Percentiles rank a stretch among this genome's conserved stretches.
Evolutionary conservation across 1,140 invertebrate species (phyloP).

Genomic region (Rhizoglyphus robini): DNA sequence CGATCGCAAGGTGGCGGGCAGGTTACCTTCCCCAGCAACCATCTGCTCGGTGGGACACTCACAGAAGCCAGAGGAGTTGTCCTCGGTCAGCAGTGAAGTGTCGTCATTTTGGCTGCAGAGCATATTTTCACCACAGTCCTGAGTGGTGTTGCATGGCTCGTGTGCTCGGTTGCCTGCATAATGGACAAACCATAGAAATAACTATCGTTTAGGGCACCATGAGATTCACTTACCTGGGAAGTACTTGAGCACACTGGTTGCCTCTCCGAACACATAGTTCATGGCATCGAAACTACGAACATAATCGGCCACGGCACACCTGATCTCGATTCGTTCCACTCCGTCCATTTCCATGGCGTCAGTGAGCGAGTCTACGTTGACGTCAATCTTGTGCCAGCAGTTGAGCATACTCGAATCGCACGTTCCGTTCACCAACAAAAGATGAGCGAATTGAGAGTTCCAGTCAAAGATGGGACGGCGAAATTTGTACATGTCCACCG

Average conservation of each 20-base stretch:
- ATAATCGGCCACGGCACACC: slow-evolving; percentile 2
- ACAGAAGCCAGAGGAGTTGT: neutral
- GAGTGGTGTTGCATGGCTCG: neutral
- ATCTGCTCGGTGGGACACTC: neutral
- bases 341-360: neutral
- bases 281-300: neutral
- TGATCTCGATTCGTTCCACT: slow-evolving; percentile 1
- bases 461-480: slow-evolving; percentile 7
- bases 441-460: neutral
- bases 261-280: neutral
- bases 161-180: neutral
- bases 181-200: neutral
- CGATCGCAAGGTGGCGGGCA: neutral
- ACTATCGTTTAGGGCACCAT: neutral
- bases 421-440: neutral
- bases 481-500: neutral
- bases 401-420: neutral
- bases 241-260: neutral
- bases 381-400: slow-evolving; percentile 3
- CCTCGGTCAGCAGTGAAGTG: neutral
- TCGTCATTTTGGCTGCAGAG: neutral
- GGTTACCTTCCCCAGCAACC: neutral
- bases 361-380: neutral
- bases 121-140: neutral
- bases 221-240: neutral